These are phyloP conservation scores for Papilio protenor DNA, from an alignment of 2,888 invertebrate genomes.

Conservation along the genomic window DNA sequence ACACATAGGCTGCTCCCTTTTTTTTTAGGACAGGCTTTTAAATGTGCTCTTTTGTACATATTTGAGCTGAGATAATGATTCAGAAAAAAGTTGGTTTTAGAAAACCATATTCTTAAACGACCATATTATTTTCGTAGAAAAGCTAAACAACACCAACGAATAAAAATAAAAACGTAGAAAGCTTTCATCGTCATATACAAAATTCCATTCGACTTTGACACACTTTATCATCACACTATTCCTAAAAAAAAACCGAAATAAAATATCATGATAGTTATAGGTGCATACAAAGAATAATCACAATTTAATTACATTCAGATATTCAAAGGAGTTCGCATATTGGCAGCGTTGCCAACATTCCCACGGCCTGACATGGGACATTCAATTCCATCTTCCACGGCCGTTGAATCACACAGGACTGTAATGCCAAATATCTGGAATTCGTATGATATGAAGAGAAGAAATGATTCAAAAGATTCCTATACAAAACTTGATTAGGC, in stretches of 20 bases:
- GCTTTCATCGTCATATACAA: conserved; percentile 6
- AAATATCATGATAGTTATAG: not conserved
- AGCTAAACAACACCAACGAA: not conserved
- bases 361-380: not conserved
- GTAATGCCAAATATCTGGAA: not conserved
- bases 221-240: not conserved
- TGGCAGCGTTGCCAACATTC: not conserved
- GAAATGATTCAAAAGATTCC: not conserved
- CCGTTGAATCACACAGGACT: not conserved
- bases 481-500: no score
- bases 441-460: not conserved
- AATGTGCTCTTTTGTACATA: no score
- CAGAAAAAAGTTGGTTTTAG: no score
- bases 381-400: not conserved
- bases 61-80: no score
- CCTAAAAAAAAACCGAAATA: not conserved
- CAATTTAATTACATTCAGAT: not conserved
- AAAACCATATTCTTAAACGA: no score
- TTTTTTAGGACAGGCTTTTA: no score
- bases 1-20: no score
- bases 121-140: not conserved
- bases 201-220: conserved; percentile 10
- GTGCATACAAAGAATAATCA: not conserved
- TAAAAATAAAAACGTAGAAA: not conserved
- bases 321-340: not conserved